Base-by-base conservation (phyloP, 2,113 vertebrate species). In the Dromiciops gliroides region DNA sequence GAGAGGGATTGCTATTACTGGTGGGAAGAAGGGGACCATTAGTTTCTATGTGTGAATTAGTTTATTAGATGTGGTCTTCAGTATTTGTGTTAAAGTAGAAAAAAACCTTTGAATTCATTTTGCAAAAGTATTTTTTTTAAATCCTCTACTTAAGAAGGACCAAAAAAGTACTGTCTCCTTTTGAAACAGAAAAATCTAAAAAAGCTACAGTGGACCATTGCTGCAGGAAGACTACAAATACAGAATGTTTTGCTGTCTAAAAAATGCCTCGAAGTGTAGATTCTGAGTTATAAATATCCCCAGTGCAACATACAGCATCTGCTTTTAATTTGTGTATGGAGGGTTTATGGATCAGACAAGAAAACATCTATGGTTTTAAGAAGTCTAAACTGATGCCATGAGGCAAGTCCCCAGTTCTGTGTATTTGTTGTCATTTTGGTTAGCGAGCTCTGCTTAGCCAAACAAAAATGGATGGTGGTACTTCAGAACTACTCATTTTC, bases 241-340 rank as follows among this genome's bases (percentile, higher is more conserved):
- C 51, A 90, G 19, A 89, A 89, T 47, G 48, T 37, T 91, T 94
- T 90, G 28, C 91, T 89, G 23, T 52, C 51, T 31, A 93, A 31
- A 95, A 92, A 60, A 44, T 53, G 92, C 50, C 89, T 67, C 94
- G 90, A 96, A 97, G 67, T 90, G 19, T 56, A 94, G 91, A 92
- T 49, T 91, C 75, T 92, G 91, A 67, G 50, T 92, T 97, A 94
- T 95, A 96, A 97, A 97, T 96, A 95, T 37, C 91, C 93, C 92
- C 44, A 67, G 48, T 47, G 6, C 95, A 89, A 92, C 31, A 37
- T 44, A n/a, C 44, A 91, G 9, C 97, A 97, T 98, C 94, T 97
- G 97, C 90, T 98, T 95, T 93, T 94, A 92, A 96, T 97, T 97
- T 98, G 95, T 94, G 93, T 89, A 48, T 94, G 95, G 94, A 92